A percentile compares a stretch with the other conserved stretches of the same genome.
phyloP scores from a whole-genome alignment of 2,888 invertebrate species.

The Cheilosia variabilis region DNA sequence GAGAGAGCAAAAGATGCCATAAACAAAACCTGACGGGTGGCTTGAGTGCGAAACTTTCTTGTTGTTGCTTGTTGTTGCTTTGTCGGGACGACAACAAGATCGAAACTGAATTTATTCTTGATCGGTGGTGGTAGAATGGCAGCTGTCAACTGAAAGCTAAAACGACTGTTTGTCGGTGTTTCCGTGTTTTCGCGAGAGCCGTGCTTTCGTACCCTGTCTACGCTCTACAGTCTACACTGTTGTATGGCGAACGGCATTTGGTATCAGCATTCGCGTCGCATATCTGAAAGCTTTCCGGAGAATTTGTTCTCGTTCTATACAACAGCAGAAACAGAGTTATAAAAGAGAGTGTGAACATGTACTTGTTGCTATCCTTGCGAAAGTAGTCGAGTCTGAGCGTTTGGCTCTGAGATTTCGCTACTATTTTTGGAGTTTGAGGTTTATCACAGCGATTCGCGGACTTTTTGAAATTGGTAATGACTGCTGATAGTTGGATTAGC shows the following conservation, averaged over 20 bases:
- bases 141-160: slow-evolving; percentile 69
- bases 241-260: not conserved
- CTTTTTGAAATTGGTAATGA: slow-evolving; percentile 1
- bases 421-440: slow-evolving; percentile 10
- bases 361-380: slow-evolving; percentile 41
- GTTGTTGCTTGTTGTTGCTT: slow-evolving; percentile 20
- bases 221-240: no score
- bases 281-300: slow-evolving; percentile 61
- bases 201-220: slow-evolving; percentile 42
- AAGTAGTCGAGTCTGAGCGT: slow-evolving; percentile 26
- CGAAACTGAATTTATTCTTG: slow-evolving; percentile 64
- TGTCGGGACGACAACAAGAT: slow-evolving; percentile 64
- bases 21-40: slow-evolving; percentile 33
- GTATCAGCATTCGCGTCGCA: slow-evolving; percentile 44
- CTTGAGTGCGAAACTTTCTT: slow-evolving; percentile 45
- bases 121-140: slow-evolving; percentile 46
- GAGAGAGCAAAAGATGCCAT: slow-evolving; percentile 11
- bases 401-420: not conserved
- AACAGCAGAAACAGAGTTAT: not conserved
- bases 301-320: slow-evolving; percentile 33
- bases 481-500: slow-evolving; percentile 18
- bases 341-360: not conserved
- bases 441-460: not conserved
- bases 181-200: slow-evolving; percentile 41
- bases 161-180: slow-evolving; percentile 50